Evolutionary conservation across 2,797 vertebrate species (phyloP).

Genomic region (Vultur gryphus): DNA sequence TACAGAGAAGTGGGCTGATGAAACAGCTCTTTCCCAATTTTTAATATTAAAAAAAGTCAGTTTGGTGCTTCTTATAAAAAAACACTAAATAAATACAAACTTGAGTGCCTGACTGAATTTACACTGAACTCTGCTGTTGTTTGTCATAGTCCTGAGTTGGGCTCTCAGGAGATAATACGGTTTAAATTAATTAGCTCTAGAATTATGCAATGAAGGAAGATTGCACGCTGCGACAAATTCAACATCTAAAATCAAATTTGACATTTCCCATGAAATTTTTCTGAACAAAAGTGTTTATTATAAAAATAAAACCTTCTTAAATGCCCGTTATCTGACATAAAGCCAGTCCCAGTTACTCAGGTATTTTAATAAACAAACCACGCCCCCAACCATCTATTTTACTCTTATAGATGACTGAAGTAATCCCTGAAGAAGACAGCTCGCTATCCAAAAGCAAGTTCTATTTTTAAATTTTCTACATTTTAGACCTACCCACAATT

Average conservation of each 20-base stretch:
- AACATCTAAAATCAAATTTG: not conserved
- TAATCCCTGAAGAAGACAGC: not conserved
- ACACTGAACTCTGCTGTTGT: not conserved
- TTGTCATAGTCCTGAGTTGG: not conserved
- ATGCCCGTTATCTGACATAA: not conserved
- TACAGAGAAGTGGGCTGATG: not conserved
- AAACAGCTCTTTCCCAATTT: not conserved
- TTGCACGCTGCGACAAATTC: not conserved
- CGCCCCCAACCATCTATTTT: not conserved
- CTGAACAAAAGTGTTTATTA: not conserved
- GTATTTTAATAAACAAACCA: not conserved
- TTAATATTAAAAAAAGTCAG: not conserved
- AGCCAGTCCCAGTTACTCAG: not conserved
- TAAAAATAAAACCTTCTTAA: not conserved
- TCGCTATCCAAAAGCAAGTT: constrained; percentile 31
- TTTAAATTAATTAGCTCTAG: not conserved
- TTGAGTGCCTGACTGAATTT: not conserved
- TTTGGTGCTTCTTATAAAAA: not conserved
- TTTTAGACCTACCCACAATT: not conserved
- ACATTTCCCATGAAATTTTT: not conserved
- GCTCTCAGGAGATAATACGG: not conserved
- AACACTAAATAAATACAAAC: not conserved
- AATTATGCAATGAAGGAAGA: not conserved
- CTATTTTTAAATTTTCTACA: not conserved
- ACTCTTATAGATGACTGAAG: not conserved